Conservation (phyloP, 2,797 vertebrate genomes). For the Scolopax rusticola region DNA sequence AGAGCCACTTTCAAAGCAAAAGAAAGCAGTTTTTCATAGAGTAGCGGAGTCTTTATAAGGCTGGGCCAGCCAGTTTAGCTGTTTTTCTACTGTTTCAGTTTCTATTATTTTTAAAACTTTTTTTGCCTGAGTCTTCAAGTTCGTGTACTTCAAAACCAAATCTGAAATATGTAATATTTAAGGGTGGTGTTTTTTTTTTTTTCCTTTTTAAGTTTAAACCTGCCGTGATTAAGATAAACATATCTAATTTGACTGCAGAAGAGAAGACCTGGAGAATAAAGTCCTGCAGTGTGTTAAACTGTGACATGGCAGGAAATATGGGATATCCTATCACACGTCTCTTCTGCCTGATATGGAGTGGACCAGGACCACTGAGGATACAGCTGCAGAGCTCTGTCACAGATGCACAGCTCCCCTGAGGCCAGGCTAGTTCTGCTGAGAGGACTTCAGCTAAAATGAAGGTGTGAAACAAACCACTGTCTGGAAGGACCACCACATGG, state of each 20-base stretch:
- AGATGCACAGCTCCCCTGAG: not conserved
- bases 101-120: not conserved
- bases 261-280: not conserved
- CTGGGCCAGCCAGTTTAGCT: not conserved
- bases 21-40: not conserved
- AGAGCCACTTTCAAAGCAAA: not conserved
- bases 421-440: not conserved
- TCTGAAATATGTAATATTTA: not conserved
- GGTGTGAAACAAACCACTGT: not conserved
- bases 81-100: not conserved
- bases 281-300: not conserved
- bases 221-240: not conserved
- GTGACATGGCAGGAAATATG: not conserved
- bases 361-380: not conserved
- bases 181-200: not conserved
- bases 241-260: not conserved
- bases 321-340: not conserved
- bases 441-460: not conserved
- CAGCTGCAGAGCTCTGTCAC: not conserved
- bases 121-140: not conserved
- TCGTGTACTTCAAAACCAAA: not conserved
- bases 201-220: not conserved
- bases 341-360: not conserved
- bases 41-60: not conserved
- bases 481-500: not conserved